Percentiles rank a stretch among this genome's conserved stretches.
phyloP scores from a whole-genome alignment of 2,888 invertebrate genomes.

The Cotesia congregata region DNA sequence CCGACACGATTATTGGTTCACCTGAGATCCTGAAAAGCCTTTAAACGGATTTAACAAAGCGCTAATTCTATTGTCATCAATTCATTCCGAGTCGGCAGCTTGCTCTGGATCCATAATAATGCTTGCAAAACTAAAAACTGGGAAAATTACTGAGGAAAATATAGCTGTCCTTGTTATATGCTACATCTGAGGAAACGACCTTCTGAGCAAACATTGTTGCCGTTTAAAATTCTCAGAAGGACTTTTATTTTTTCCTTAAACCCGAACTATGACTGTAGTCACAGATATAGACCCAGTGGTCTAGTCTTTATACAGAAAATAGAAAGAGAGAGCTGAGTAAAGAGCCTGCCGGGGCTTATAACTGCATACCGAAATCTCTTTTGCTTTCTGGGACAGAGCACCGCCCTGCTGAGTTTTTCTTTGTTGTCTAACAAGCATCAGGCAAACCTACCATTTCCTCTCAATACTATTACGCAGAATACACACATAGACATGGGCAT shows the following conservation, averaged over 20 bases:
- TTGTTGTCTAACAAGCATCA: neutral
- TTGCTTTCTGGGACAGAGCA: neutral
- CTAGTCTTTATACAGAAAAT: neutral
- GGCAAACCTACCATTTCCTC: neutral
- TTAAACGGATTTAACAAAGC: constrained; percentile 65
- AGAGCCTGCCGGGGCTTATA: neutral
- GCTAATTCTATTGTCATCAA: constrained; percentile 63
- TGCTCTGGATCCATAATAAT: constrained; percentile 6
- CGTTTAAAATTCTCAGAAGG: constrained; percentile 65
- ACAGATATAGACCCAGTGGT: constrained; percentile 14
- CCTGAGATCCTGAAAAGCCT: constrained; percentile 45
- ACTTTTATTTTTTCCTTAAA: constrained; percentile 51
- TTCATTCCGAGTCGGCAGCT: constrained; percentile 28
- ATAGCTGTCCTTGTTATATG: neutral
- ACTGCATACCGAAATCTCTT: constrained; percentile 1
- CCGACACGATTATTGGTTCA: constrained; percentile 32
- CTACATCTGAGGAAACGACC: constrained; percentile 23
- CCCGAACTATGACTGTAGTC: constrained; percentile 46
- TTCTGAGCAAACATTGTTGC: constrained; percentile 42
- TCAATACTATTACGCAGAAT: neutral
- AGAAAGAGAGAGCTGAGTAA: neutral
- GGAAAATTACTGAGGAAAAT: constrained; percentile 10
- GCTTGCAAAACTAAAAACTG: constrained; percentile 14
- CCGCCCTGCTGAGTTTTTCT: neutral
- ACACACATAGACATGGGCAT: too few species aligned